phyloP scores from a whole-genome alignment of 2,888 invertebrate genomes.

The Asteroscopus sphinx region DNA sequence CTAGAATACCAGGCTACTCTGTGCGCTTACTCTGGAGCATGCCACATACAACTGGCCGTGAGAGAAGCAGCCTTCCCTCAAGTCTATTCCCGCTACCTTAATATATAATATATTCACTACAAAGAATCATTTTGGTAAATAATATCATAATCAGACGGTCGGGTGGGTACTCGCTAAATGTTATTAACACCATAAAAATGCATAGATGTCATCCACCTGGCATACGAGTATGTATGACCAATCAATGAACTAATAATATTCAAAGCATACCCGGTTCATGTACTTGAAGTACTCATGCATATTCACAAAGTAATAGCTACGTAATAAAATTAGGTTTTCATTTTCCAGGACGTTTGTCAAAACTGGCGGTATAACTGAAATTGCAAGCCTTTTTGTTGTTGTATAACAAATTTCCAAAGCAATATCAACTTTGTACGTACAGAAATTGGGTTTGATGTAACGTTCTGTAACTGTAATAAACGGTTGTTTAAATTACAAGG shows the following conservation, averaged over 20 bases:
- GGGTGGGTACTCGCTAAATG: background rate
- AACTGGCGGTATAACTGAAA: constrained; percentile 46
- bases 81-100: too few relatives aligned
- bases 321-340: constrained; percentile 77
- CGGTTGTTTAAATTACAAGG: constrained; percentile 32
- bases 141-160: background rate
- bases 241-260: constrained; percentile 7
- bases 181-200: background rate
- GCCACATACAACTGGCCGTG: too few relatives aligned
- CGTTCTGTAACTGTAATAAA: background rate
- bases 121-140: background rate
- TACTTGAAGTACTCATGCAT: constrained; percentile 24
- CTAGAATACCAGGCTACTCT: too few relatives aligned
- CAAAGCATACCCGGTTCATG: constrained; percentile 1
- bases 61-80: too few relatives aligned
- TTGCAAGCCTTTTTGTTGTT: constrained; percentile 20
- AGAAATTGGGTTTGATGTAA: background rate
- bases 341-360: constrained; percentile 72
- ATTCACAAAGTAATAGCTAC: constrained; percentile 64
- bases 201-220: background rate
- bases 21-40: too few relatives aligned
- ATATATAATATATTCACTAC: background rate
- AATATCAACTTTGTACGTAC: constrained; percentile 13
- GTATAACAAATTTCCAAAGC: background rate
- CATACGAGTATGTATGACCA: background rate